These are phyloP conservation scores for Dasyurus viverrinus DNA, from an alignment of 2,113 vertebrate genomes.

Conservation along the genomic window DNA sequence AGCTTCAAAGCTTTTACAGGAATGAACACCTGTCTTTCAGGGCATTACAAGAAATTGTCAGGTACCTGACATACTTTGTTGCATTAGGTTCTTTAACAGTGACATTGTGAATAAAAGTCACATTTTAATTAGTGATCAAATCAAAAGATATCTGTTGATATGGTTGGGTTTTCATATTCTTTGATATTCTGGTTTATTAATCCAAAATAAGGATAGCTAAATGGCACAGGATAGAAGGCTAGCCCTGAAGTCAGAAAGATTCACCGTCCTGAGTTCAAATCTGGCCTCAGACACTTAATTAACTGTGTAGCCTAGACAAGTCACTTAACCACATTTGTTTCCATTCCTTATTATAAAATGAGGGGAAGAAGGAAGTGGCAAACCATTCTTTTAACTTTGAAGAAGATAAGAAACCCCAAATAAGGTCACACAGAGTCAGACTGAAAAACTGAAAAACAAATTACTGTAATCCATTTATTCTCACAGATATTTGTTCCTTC, in stretches of 20 bases:
- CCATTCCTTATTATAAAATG: not conserved
- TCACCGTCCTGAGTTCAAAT: not conserved
- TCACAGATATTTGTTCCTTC: conserved; percentile 73
- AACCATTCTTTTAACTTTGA: not conserved
- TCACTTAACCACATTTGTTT: not conserved
- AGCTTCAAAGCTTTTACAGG: conserved; percentile 88
- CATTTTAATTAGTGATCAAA: conserved; percentile 88
- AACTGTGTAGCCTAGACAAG: not conserved
- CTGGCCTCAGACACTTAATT: not conserved
- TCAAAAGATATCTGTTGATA: conserved; percentile 83
- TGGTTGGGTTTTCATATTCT: conserved; percentile 74
- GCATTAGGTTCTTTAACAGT: conserved; percentile 83
- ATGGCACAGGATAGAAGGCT: not conserved
- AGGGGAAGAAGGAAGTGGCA: not conserved
- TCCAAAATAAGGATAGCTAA: conserved; percentile 34
- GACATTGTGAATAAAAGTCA: conserved; percentile 83
- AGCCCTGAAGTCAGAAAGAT: not conserved
- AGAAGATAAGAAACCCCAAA: not conserved
- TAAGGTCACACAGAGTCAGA: not conserved
- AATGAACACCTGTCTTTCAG: conserved; percentile 89
- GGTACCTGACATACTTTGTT: conserved; percentile 84
- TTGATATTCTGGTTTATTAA: conserved; percentile 67
- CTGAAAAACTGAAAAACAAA: not conserved
- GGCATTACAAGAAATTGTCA: conserved; percentile 83
- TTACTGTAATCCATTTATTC: conserved; percentile 37